Evolutionary conservation across 2,888 invertebrate genomes (phyloP).

Genomic region (Agriopis aurantiaria): DNA sequence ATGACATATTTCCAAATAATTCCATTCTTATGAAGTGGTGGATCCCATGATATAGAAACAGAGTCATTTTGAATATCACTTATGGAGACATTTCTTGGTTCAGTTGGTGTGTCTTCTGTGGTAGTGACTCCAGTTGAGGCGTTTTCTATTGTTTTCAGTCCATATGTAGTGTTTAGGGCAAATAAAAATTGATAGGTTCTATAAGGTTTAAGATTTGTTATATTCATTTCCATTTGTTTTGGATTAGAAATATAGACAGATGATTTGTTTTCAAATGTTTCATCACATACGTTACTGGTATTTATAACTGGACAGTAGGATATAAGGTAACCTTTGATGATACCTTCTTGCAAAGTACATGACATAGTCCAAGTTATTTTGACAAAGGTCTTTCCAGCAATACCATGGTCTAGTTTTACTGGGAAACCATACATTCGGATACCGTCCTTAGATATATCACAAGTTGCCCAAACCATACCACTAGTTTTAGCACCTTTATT

Average conservation of each 20-base stretch:
- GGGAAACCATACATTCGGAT: conserved; percentile 86
- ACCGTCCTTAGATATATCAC: conserved; percentile 83
- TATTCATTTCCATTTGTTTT: conserved; percentile 82
- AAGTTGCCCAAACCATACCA: conserved; percentile 94
- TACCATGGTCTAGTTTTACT: conserved; percentile 69
- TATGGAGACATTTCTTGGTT: conserved; percentile 87
- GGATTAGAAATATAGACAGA: conserved; percentile 72
- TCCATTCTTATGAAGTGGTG: conserved; percentile 91
- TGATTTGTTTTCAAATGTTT: conserved; percentile 68
- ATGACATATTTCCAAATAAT: conserved; percentile 89
- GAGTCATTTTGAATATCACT: conserved; percentile 88
- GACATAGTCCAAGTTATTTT: conserved; percentile 91
- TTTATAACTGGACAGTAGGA: conserved; percentile 90
- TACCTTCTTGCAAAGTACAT: conserved; percentile 90
- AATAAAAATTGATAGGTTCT: conserved; percentile 91
- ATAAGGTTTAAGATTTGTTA: conserved; percentile 90
- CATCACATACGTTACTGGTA: conserved; percentile 85
- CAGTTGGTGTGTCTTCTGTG: conserved; percentile 88
- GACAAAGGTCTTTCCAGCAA: conserved; percentile 72
- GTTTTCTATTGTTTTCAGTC: conserved; percentile 73
- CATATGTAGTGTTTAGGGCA: conserved; percentile 84
- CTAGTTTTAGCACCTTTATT: conserved; percentile 90
- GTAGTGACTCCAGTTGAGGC: conserved; percentile 89
- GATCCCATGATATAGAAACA: conserved; percentile 88
- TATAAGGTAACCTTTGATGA: conserved; percentile 91